Evolutionary conservation across 37 sponge, comb jelly and placozoan species (phyloP).

Genomic region (Cladorhizidae sp.): DNA sequence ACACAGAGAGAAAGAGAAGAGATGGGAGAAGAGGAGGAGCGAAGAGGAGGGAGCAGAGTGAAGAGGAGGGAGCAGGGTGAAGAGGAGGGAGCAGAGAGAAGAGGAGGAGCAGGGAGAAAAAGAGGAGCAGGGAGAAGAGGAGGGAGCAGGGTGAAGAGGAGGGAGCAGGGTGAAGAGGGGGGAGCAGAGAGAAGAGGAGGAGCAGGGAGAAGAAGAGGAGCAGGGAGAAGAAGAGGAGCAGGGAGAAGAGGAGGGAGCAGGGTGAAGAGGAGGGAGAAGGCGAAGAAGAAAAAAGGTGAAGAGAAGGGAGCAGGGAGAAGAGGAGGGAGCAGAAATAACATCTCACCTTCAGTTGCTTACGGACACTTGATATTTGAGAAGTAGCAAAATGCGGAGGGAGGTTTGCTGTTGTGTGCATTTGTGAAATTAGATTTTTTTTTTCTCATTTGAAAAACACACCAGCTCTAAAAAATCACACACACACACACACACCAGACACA

Average conservation of each 20-base stretch:
- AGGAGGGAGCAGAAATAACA: not conserved
- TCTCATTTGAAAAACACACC: not conserved
- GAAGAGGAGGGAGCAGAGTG: constrained; percentile 5
- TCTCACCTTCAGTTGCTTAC: constrained; percentile 90
- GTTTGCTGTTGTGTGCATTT: constrained; percentile 60
- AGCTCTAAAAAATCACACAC: not conserved
- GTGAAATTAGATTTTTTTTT: not conserved
- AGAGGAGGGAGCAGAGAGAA: not conserved
- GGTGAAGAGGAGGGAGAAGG: not conserved
- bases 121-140: not conserved
- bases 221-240: too few relatives aligned
- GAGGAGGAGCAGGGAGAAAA: not conserved
- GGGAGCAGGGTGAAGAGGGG: not conserved
- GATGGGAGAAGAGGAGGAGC: constrained; percentile 16
- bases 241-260: not conserved
- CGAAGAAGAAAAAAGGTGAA: not conserved
- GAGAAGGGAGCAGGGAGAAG: not conserved
- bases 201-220: too few relatives aligned
- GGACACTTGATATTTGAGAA: constrained; percentile 86
- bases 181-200: not conserved
- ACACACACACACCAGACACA: not conserved
- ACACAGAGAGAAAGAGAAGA: constrained; percentile 5
- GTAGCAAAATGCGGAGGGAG: constrained; percentile 86
- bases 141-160: not conserved
- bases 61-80: not conserved